Conservation (phyloP, 2,797 vertebrate genomes). For the Sparidentex hasta region DNA sequence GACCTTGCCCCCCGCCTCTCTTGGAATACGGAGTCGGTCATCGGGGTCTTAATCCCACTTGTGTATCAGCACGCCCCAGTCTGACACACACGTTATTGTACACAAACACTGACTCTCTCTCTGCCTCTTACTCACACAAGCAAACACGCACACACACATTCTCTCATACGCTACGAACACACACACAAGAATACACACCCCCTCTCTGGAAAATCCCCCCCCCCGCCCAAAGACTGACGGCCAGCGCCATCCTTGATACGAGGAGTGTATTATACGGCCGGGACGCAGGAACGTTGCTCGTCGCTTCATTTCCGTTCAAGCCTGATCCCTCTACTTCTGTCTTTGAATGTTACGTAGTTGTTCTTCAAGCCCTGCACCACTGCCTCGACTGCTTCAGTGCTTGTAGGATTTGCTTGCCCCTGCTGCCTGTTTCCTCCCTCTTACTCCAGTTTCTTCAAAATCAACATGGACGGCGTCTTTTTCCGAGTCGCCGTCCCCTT, state of each 20-base stretch:
- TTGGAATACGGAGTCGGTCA: constrained; percentile 57
- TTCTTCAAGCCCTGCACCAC: constrained; percentile 74
- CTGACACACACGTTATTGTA: constrained; percentile 58
- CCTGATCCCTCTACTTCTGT: constrained; percentile 78
- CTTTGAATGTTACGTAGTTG: constrained; percentile 85
- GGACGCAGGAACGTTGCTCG: constrained; percentile 73
- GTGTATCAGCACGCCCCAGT: constrained; percentile 61
- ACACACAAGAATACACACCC: constrained; percentile 28
- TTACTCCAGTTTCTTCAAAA: constrained; percentile 53
- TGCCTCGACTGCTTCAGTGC: constrained; percentile 78
- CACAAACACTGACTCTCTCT: constrained; percentile 47
- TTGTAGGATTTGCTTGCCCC: constrained; percentile 80
- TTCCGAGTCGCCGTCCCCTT: constrained; percentile 54
- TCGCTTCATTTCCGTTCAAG: constrained; percentile 80
- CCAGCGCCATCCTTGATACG: constrained; percentile 49
- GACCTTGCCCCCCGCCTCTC: constrained; percentile 37
- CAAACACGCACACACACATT: constrained; percentile 23
- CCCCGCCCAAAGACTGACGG: constrained; percentile 59
- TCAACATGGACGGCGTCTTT: constrained; percentile 55
- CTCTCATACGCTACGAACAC: too few species aligned
- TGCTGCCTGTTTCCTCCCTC: constrained; percentile 64
- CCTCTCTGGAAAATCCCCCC: constrained; percentile 27
- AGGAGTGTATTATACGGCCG: constrained; percentile 78
- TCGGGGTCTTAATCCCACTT: constrained; percentile 54
- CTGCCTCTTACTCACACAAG: constrained; percentile 20